Percentiles rank a stretch among this genome's conserved stretches.
phyloP scores from a whole-genome alignment of 1,140 invertebrate species.

The Meloidogyne floridensis region DNA sequence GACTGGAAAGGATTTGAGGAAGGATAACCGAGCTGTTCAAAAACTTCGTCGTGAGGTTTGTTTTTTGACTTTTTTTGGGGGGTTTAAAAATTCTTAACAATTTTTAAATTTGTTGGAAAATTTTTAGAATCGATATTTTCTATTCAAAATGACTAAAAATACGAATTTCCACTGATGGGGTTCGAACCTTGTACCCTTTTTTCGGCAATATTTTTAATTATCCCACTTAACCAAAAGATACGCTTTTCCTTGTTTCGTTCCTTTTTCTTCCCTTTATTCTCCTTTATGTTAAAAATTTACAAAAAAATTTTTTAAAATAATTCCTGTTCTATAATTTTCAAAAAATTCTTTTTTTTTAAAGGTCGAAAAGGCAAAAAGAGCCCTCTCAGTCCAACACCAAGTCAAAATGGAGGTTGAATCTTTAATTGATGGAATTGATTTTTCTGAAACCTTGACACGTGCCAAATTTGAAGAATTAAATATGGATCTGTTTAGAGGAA shows the following conservation, averaged over 20 bases:
- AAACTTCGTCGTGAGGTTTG: slow-evolving; percentile 69
- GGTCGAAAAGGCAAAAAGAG: slow-evolving; percentile 74
- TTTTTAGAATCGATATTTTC: background rate
- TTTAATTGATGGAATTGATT: slow-evolving; percentile 97
- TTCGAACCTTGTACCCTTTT: background rate
- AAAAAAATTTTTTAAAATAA: background rate
- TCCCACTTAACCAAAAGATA: background rate
- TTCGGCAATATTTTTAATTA: background rate
- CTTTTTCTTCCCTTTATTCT: slow-evolving; percentile 33
- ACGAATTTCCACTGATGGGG: background rate
- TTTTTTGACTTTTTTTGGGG: background rate
- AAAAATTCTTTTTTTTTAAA: background rate
- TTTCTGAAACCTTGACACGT: slow-evolving; percentile 96
- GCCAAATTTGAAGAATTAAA: slow-evolving; percentile 99
- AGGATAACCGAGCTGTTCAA: slow-evolving; percentile 70
- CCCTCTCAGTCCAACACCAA: slow-evolving; percentile 78
- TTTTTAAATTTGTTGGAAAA: too few relatives aligned
- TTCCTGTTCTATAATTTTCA: too few relatives aligned
- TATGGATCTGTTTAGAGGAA: slow-evolving; percentile 97
- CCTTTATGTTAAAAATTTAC: background rate
- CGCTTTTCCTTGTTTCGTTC: background rate
- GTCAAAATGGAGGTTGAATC: slow-evolving; percentile 98
- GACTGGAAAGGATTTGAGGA: slow-evolving; percentile 70
- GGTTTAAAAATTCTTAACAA: too few relatives aligned
- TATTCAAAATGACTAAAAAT: background rate